phyloP scores from a whole-genome alignment of 2,797 vertebrate genomes.

The Danionella dracula region DNA sequence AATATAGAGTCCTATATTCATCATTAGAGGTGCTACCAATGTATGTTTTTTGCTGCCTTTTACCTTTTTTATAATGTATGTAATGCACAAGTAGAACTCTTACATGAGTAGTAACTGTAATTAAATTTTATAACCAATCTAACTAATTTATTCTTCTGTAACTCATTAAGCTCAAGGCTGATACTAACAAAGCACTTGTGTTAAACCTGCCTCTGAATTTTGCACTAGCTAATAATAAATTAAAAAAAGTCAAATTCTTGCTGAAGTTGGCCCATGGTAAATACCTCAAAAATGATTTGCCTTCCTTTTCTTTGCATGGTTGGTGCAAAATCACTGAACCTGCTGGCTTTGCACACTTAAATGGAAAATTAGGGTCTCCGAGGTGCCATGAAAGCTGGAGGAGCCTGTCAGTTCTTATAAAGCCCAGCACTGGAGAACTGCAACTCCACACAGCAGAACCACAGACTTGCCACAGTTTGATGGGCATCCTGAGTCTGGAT shows the following conservation, averaged over 20 bases:
- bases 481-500: constrained; percentile 47
- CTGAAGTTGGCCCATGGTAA: constrained; percentile 21
- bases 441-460: constrained; percentile 36
- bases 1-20: too few species aligned
- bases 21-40: too few species aligned
- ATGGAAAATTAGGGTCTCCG: constrained; percentile 54
- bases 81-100: too few species aligned
- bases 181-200: too few species aligned
- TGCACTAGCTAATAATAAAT: too few species aligned
- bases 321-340: constrained; percentile 48
- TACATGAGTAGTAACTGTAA: too few species aligned
- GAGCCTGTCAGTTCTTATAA: constrained; percentile 56
- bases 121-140: too few species aligned
- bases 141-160: too few species aligned
- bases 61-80: too few species aligned
- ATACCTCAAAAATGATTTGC: constrained; percentile 46
- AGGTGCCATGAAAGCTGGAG: constrained; percentile 55
- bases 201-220: too few species aligned
- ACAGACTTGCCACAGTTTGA: constrained; percentile 53
- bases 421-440: constrained; percentile 48
- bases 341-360: constrained; percentile 53
- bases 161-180: too few species aligned
- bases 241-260: not conserved
- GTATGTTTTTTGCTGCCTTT: too few species aligned
- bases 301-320: constrained; percentile 28